phyloP scores from a whole-genome alignment of 2,113 vertebrate species.

The Thomomys bottae region DNA sequence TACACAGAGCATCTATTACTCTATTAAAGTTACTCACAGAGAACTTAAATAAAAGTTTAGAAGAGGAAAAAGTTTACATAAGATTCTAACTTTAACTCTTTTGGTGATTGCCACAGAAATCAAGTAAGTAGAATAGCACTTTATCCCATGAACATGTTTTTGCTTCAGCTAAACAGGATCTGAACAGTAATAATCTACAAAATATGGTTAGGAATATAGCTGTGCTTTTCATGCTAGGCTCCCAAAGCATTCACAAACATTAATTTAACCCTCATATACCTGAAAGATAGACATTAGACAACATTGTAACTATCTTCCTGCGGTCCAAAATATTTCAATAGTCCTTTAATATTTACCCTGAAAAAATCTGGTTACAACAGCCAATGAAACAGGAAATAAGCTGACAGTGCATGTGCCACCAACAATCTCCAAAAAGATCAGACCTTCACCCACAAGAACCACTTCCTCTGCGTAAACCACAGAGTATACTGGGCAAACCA shows the following conservation, averaged over 20 bases:
- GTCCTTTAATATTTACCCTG: constrained; percentile 42
- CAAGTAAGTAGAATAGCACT: not conserved
- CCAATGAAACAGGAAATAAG: constrained; percentile 73
- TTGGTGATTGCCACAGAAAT: constrained; percentile 39
- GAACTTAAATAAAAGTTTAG: not conserved
- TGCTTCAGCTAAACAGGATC: constrained; percentile 32
- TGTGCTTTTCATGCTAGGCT: constrained; percentile 19
- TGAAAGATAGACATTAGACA: constrained; percentile 7
- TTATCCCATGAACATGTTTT: constrained; percentile 3
- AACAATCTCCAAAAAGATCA: constrained; percentile 79
- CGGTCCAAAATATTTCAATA: constrained; percentile 38
- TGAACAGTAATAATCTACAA: constrained; percentile 19
- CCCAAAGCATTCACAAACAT: constrained; percentile 52
- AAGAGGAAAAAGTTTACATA: not conserved
- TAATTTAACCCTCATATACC: constrained; percentile 27
- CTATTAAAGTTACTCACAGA: not conserved
- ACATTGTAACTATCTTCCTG: constrained; percentile 1
- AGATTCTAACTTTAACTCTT: constrained; percentile 34
- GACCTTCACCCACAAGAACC: constrained; percentile 84
- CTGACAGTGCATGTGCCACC: constrained; percentile 57
- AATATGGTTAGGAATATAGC: constrained; percentile 25
- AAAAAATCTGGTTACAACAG: constrained; percentile 60
- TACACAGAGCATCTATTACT: not conserved
- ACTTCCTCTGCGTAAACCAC: constrained; percentile 83
- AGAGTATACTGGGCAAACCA: constrained; percentile 80